These are phyloP conservation scores for Rhea americana DNA, from an alignment of 2,113 vertebrate species.

Conservation along the genomic window DNA sequence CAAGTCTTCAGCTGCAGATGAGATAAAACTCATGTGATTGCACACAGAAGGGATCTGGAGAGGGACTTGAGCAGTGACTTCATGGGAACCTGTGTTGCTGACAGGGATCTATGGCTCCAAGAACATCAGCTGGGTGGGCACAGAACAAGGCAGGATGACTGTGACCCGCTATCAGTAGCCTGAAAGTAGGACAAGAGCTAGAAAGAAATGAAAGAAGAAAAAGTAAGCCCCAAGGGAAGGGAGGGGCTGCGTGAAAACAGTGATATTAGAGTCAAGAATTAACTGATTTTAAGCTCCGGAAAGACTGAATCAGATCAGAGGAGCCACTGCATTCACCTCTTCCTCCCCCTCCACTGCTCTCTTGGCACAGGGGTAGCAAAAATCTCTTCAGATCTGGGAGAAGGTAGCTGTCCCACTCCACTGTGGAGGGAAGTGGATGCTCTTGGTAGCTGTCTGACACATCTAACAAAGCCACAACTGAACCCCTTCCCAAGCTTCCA, in stretches of 20 bases:
- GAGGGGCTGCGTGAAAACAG: background rate
- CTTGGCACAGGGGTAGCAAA: background rate
- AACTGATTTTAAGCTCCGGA: background rate
- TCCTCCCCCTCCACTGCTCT: background rate
- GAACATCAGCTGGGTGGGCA: fast-evolving
- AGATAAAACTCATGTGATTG: background rate
- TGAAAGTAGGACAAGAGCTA: background rate
- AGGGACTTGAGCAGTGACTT: background rate
- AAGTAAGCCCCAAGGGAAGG: background rate
- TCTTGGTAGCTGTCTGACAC: background rate
- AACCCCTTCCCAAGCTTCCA: fast-evolving
- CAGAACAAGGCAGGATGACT: background rate
- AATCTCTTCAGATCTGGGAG: background rate
- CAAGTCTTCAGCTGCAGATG: background rate
- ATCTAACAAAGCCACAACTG: background rate
- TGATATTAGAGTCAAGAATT: background rate
- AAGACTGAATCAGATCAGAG: background rate
- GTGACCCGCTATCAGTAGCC: background rate
- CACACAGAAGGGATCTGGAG: background rate
- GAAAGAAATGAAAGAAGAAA: fast-evolving
- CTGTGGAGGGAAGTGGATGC: background rate
- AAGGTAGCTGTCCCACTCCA: background rate
- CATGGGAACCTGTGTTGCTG: background rate
- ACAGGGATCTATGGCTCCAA: background rate
- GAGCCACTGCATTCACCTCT: background rate